These are phyloP conservation scores for Coreius guichenoti DNA, from an alignment of 2,797 vertebrate species.

Conservation along the genomic window DNA sequence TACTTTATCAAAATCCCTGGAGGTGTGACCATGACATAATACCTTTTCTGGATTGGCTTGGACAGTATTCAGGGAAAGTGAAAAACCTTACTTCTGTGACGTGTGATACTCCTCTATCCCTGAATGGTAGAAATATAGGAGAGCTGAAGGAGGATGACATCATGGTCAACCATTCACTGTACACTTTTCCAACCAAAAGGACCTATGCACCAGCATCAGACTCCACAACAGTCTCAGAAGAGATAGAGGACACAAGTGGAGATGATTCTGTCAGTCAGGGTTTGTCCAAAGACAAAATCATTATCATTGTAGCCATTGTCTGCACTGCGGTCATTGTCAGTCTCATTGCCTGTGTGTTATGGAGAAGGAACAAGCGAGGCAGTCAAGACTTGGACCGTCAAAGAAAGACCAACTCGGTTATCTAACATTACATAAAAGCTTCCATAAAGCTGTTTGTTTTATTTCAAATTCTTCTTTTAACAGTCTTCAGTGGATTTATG, in stretches of 20 bases:
- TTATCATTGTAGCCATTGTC: slow-evolving; percentile 71
- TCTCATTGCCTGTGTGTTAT: slow-evolving; percentile 70
- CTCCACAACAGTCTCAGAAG: slow-evolving; percentile 62
- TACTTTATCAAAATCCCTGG: slow-evolving; percentile 91
- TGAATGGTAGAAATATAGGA: slow-evolving; percentile 73
- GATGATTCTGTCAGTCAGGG: slow-evolving; percentile 46
- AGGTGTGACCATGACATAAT: slow-evolving; percentile 85
- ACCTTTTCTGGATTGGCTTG: slow-evolving; percentile 85
- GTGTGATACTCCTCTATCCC: slow-evolving; percentile 76
- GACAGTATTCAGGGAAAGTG: slow-evolving; percentile 74
- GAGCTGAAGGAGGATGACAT: slow-evolving; percentile 67
- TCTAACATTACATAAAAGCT: slow-evolving; percentile 61
- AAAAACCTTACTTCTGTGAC: slow-evolving; percentile 75
- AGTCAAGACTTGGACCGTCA: slow-evolving; percentile 67
- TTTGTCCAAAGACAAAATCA: slow-evolving; percentile 46
- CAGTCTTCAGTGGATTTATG: background rate
- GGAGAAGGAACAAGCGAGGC: slow-evolving; percentile 72
- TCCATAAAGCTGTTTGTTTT: background rate
- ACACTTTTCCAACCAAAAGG: slow-evolving; percentile 60
- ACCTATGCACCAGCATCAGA: slow-evolving; percentile 57
- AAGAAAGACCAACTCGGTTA: slow-evolving; percentile 68
- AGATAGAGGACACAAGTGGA: slow-evolving; percentile 51
- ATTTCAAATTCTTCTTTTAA: background rate
- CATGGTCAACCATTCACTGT: slow-evolving; percentile 47
- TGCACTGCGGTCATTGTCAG: slow-evolving; percentile 69